Evolutionary conservation across 2,113 vertebrate species (phyloP).

Genomic region (Desmodus rotundus): DNA sequence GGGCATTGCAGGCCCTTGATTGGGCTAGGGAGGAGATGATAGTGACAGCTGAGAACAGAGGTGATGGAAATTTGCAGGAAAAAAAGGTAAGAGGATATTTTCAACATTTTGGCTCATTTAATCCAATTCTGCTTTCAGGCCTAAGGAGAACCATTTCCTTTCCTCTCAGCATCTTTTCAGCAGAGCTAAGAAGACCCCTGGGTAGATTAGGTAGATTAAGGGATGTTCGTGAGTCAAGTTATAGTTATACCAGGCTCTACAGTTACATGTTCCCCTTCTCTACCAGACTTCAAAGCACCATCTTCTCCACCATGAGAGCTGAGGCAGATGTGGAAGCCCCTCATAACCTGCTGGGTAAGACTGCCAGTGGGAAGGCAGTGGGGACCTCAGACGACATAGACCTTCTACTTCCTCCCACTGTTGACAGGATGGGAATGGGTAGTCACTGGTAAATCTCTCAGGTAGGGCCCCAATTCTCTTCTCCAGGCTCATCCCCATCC

Average conservation of each 20-base stretch:
- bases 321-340: not conserved
- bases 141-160: constrained; percentile 10
- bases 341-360: not conserved
- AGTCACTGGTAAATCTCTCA: not conserved
- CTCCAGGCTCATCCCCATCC: too few relatives aligned
- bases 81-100: not conserved
- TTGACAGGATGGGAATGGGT: not conserved
- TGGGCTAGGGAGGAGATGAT: not conserved
- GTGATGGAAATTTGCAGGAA: not conserved
- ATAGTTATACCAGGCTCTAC: not conserved
- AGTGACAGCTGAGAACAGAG: not conserved
- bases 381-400: not conserved
- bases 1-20: not conserved
- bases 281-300: not conserved
- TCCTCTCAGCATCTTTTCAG: constrained; percentile 44
- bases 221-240: constrained; percentile 29
- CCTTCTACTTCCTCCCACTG: not conserved
- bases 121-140: not conserved
- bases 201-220: not conserved
- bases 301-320: not conserved
- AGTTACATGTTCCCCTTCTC: not conserved
- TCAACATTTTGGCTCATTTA: constrained; percentile 36
- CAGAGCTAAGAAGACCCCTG: constrained; percentile 3
- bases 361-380: not conserved
- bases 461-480: not conserved